Base-by-base conservation (phyloP, 2,888 invertebrate species). In the Cheilosia vulpina region DNA sequence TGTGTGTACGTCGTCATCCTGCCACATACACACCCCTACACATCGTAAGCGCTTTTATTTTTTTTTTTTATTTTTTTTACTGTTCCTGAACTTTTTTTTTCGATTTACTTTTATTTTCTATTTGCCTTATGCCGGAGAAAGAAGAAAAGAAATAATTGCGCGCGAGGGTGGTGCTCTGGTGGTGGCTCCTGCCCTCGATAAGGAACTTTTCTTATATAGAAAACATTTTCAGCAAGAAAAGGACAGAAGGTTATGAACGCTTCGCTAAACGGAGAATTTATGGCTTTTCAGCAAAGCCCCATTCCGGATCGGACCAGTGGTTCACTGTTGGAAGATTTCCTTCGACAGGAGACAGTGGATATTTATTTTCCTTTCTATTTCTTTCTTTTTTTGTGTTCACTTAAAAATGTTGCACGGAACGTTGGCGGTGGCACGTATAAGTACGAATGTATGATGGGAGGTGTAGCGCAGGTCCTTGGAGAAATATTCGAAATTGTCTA, bases 201-300 rank as follows among this genome's bases (percentile, higher is more conserved):
- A 85, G 85, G 65, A 81, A 85, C 72, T 85, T 85, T 85, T 66
- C 81, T 85, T 77, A 62, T 15, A 27, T 17, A 38, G 58, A 50
- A 53, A 65, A 60, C 63, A 60, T 84, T 84, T 65, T 47, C 31
- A 31, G 71, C 69, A 80, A 80, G 72, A 85, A 72, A 81, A 81
- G 81, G 85, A 85, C 85, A 85, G 85, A 85, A 85, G 85, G 85
- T 85, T 85, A 85, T 85, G 85, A 85, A 85, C 85, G 85, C 85
- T 85, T 85, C 85, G 85, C 85, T 85, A 81, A 85, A 77, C 85
- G 85, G 66, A 85, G 80, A 85, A 85, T 85, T 85, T 85, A 85
- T 85, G 85, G 85, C 85, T 85, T 85, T 85, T 85, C 76, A 81
- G 85, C 77, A 81, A 81, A 85, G 76, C 85, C 81, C 80, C 60